A percentile compares a stretch with the other conserved stretches of the same genome.
These are phyloP conservation scores for Cheilosia impressa DNA, from an alignment of 2,888 invertebrate species.

Conservation along the genomic window DNA sequence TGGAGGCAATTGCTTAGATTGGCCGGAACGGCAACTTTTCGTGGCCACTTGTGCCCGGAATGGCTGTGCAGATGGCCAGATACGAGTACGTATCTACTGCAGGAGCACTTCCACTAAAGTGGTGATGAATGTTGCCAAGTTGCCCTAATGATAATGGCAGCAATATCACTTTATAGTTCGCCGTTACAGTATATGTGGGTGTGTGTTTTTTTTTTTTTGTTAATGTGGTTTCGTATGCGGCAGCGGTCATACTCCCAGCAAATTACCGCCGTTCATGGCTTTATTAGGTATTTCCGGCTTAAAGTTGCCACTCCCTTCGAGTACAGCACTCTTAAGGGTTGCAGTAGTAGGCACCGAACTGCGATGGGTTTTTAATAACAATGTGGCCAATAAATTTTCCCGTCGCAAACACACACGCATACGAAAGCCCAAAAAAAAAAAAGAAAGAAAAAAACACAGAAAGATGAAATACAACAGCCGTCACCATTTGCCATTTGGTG, in stretches of 20 bases:
- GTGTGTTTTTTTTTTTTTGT: background rate
- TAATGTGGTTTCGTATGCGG: slow-evolving; percentile 24
- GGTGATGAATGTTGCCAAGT: slow-evolving; percentile 67
- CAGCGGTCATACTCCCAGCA: slow-evolving; percentile 23
- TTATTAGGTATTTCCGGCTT: slow-evolving; percentile 59
- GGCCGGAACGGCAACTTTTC: slow-evolving; percentile 29
- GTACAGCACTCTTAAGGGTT: slow-evolving; percentile 27
- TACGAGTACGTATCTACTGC: slow-evolving; percentile 46
- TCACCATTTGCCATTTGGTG: slow-evolving; percentile 68
- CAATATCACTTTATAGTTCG: slow-evolving; percentile 70
- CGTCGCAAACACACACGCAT: background rate
- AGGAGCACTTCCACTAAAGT: slow-evolving; percentile 52
- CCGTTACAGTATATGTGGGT: slow-evolving; percentile 32
- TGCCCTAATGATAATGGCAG: slow-evolving; percentile 70
- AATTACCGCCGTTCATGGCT: slow-evolving; percentile 53
- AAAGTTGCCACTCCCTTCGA: slow-evolving; percentile 32
- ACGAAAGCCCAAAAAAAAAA: slow-evolving; percentile 4
- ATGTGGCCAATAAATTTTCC: slow-evolving; percentile 62
- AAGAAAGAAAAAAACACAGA: background rate
- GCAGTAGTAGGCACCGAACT: slow-evolving; percentile 10
- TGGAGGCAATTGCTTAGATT: slow-evolving; percentile 54
- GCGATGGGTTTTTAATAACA: slow-evolving; percentile 67
- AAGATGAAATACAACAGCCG: slow-evolving; percentile 60
- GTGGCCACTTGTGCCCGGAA: slow-evolving; percentile 30
- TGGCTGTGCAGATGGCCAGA: background rate